Base-by-base conservation (phyloP, 2,113 vertebrate genomes). In the Phainopepla nitens region DNA sequence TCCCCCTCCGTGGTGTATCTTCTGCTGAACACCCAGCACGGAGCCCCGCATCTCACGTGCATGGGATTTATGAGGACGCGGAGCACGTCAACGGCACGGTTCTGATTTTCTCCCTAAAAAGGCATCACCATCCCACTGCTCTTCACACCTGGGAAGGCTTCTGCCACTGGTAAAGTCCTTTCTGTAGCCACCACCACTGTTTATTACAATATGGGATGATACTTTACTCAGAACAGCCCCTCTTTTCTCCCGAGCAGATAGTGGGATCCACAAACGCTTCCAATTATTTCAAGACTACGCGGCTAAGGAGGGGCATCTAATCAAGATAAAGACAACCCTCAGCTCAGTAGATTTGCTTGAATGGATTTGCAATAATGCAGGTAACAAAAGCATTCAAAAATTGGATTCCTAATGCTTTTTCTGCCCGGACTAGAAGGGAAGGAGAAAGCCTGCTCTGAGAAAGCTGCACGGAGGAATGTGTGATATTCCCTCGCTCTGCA, bases 211-310 rank as follows among this genome's bases (percentile, higher is more conserved):
- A 13, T 1, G 44, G 8, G 36, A 41, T 0, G 29, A 86, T n/a
- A 41, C 2, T 24, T 80, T 44, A 62, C 44, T 62, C 6, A 4
- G 64, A 2, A 78, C 68, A 78, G 58, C 35, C n/a, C 33, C 36
- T 92, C 80, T 93, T 82, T 82, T 54, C 80, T 87, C 61, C 69
- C 0, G 1, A 84, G 82, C n/a, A 95, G 92, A 94, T 54, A 96
- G 92, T 10, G 42, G 88, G 50, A 94, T 87, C 76, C 72, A 94
- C 88, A 91, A 95, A 92, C 92, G 82, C 92, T 93, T 89, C 90
- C 96, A 95, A 96, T 97, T 96, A 96, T 95, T 93, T 96, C 96
- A 97, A 96, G 86, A 96, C 93, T 84, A 6, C 15, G 49, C 6
- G 1, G 92, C 85, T 71, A 81, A 89, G 76, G 92, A 95, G 77